Base-by-base conservation (phyloP, 2,113 vertebrate genomes). In the Atractosteus spatula region DNA sequence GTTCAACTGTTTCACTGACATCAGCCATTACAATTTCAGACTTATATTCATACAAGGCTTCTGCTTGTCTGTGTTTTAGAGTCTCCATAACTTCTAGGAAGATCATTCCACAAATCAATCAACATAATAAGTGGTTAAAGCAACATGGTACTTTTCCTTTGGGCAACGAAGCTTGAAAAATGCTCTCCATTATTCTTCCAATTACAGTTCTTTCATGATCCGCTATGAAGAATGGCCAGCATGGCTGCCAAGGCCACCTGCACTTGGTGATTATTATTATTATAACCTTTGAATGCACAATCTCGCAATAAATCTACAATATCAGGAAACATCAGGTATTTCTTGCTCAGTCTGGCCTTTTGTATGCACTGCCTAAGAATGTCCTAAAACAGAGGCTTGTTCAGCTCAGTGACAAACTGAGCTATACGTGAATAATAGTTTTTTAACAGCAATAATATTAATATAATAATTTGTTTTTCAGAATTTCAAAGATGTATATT, bases 141-240 rank as follows among this genome's bases (percentile, higher is more conserved):
- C 17, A 64, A 64, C 3, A 6, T 17, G 44, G 54, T 45, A 5
- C 59, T 12, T 41, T 71, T 29, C 41, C 56, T 57, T 61, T 61
- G 68, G 55, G 70, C 70, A 71, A 16, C 59, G 43, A 55, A 17
- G 70, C 70, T 71, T 63, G 61, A 63, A 64, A 41, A 71, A 47
- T 71, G 13, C n/a, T 61, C 62, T 59, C 69, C 41, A 17, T 62
- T 59, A 62, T 64, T 64, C 70, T 45, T 12, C 14, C 70, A 71
- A 59, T 70, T 70, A 70, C 55, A 43, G n/a, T 59, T 70, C 68
- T 61, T 44, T 70, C 55, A 41, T 61, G 54, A 70, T 44, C 55
- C 45, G 42, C 68, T 13, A 57, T 70, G 68, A 70, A 70, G 8
- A 8, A 70, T 44, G 2, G 55, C 51, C 12, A 55, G 68, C 11